phyloP scores from a whole-genome alignment of 2,113 vertebrate species.

The Neopipo cinnamomea region DNA sequence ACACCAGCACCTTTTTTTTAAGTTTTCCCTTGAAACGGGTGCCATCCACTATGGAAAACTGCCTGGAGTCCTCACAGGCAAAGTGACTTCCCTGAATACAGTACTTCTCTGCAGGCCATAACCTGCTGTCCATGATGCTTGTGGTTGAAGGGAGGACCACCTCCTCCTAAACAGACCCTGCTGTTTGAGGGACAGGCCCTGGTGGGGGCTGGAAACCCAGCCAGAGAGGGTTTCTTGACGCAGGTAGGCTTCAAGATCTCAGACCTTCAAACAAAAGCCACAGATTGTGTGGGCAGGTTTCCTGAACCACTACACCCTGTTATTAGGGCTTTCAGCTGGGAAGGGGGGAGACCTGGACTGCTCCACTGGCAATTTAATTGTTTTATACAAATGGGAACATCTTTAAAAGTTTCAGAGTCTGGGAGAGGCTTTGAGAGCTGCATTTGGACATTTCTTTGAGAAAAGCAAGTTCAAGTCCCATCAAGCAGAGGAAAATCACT shows the following conservation, averaged over 20 bases:
- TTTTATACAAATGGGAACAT: constrained; percentile 60
- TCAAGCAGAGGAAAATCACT: constrained; percentile 36
- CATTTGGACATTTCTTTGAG: constrained; percentile 16
- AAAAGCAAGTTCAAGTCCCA: constrained; percentile 38
- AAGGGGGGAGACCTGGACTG: neutral
- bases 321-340: constrained; percentile 39
- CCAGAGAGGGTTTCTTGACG: neutral
- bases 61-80: neutral
- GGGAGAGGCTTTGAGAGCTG: constrained; percentile 31
- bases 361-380: constrained; percentile 36
- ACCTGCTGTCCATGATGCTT: neutral
- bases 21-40: neutral
- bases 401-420: constrained; percentile 34
- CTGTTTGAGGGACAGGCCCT: neutral
- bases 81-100: neutral
- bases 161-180: neutral
- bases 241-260: neutral
- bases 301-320: neutral
- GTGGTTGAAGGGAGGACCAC: neutral
- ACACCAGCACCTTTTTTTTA: neutral
- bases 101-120: neutral
- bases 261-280: constrained; percentile 54
- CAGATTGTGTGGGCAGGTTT: constrained; percentile 34
- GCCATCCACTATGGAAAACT: neutral
- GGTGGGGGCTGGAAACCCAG: neutral